phyloP scores from a whole-genome alignment of 2,888 invertebrate genomes.

The Luperina nickerlii region DNA sequence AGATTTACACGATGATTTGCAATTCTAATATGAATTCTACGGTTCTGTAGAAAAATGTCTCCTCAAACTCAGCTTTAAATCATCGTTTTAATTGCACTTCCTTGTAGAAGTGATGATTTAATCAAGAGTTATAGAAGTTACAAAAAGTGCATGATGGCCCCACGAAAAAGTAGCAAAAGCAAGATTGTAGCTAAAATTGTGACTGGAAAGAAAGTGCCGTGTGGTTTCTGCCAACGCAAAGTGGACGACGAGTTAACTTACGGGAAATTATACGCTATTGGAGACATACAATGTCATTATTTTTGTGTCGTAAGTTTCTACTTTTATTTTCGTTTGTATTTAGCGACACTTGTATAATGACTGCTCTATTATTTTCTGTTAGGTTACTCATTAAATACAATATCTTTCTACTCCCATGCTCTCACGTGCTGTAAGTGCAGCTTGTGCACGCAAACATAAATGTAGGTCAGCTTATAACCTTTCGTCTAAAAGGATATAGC shows the following conservation, averaged over 20 bases:
- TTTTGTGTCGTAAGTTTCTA: constrained; percentile 93
- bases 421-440: neutral
- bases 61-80: neutral
- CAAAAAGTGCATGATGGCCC: constrained; percentile 64
- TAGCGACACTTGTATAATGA: too few relatives aligned
- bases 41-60: neutral
- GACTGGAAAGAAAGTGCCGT: constrained; percentile 78
- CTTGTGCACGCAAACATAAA: neutral
- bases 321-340: neutral
- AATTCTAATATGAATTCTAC: neutral
- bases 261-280: constrained; percentile 90
- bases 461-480: neutral
- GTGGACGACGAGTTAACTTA: constrained; percentile 89
- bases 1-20: constrained; percentile 16
- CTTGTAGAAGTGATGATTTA: neutral
- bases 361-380: neutral
- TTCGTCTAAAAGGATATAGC: neutral
- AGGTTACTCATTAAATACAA: neutral
- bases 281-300: constrained; percentile 92
- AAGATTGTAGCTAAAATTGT: constrained; percentile 77
- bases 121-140: neutral
- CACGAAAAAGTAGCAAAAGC: constrained; percentile 53
- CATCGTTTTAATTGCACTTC: neutral
- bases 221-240: constrained; percentile 89
- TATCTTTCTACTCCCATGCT: neutral